These are phyloP conservation scores for Apteryx mantelli DNA, from an alignment of 2,113 vertebrate genomes.

Conservation along the genomic window DNA sequence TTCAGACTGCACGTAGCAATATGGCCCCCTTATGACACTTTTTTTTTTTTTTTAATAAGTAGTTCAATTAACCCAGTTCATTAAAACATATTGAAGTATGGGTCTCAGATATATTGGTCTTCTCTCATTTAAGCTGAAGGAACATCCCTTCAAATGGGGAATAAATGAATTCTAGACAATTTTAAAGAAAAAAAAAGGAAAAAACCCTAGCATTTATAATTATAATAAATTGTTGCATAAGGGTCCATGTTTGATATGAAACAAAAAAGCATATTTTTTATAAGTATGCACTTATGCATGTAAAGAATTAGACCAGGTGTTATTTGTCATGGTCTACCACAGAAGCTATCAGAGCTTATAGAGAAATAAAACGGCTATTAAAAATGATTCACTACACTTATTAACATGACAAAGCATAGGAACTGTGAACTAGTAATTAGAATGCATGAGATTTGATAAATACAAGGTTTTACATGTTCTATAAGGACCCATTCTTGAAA, in stretches of 20 bases:
- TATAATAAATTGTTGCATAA: background rate
- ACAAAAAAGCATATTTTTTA: background rate
- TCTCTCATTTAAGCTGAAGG: background rate
- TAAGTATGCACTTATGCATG: background rate
- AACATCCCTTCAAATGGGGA: background rate
- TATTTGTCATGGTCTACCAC: background rate
- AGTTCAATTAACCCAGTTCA: background rate
- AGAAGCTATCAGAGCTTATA: background rate
- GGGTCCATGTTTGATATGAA: background rate
- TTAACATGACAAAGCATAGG: conserved; percentile 3
- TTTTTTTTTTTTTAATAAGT: background rate
- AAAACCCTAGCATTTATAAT: background rate
- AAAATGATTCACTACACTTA: conserved; percentile 12
- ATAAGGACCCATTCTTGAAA: background rate
- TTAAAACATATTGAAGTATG: background rate
- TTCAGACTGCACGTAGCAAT: background rate
- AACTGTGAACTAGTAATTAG: conserved; percentile 4
- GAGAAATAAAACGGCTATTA: background rate
- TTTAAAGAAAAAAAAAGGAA: background rate
- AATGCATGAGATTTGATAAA: background rate
- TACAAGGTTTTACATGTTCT: background rate
- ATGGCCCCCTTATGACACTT: background rate
- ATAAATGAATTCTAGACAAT: background rate
- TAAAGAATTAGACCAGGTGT: background rate
- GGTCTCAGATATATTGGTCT: background rate